Evolutionary conservation across 2,797 vertebrate species (phyloP).

Genomic region (Dallia pectoralis): DNA sequence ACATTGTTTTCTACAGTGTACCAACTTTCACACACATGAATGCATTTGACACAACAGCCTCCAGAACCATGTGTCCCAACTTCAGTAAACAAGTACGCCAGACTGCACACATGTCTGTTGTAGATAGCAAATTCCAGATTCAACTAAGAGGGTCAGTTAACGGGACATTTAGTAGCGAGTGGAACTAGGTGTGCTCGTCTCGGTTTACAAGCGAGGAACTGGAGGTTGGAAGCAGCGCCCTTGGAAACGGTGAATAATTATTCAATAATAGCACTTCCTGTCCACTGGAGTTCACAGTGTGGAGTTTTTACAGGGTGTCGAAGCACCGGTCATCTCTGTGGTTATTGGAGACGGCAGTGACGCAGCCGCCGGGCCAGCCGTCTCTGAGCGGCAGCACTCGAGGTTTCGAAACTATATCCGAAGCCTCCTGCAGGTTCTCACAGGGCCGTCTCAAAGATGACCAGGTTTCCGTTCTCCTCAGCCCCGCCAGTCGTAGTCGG

Average conservation of each 20-base stretch:
- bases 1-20: not conserved
- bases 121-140: too few relatives aligned
- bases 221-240: not conserved
- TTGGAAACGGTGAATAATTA: not conserved
- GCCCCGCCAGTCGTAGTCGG: conserved; percentile 40
- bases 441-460: conserved; percentile 72
- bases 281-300: not conserved
- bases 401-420: not conserved
- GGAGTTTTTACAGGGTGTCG: not conserved
- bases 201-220: too few relatives aligned
- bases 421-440: conserved; percentile 36
- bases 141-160: too few relatives aligned
- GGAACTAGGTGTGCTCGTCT: too few relatives aligned
- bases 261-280: not conserved
- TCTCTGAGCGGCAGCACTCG: conserved; percentile 6
- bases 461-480: conserved; percentile 44
- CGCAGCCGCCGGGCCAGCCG: not conserved
- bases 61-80: too few relatives aligned
- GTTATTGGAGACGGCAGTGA: not conserved
- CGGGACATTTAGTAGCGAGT: too few relatives aligned
- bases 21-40: not conserved
- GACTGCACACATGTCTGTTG: too few relatives aligned
- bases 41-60: not conserved
- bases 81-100: too few relatives aligned
- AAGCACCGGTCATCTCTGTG: not conserved